These are phyloP conservation scores for Falcaria lacertinaria DNA, from an alignment of 2,888 invertebrate species.

Conservation along the genomic window DNA sequence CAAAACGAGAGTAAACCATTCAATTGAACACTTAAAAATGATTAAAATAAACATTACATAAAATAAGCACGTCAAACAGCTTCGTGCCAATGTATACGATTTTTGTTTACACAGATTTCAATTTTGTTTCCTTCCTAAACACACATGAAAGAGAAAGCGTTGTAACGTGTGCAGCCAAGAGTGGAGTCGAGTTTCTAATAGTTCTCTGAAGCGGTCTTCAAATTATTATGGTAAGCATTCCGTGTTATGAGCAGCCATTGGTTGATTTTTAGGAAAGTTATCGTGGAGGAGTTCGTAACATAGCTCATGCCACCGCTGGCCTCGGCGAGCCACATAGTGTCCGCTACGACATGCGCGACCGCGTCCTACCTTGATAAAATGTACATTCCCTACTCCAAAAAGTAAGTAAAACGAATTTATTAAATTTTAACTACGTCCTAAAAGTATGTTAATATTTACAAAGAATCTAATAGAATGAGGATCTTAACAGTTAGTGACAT, in stretches of 20 bases:
- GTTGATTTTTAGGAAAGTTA: slow-evolving; percentile 49
- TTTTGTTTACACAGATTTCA: slow-evolving; percentile 60
- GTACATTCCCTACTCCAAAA: slow-evolving; percentile 44
- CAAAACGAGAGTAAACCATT: slow-evolving; percentile 65
- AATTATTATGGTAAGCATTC: slow-evolving; percentile 73
- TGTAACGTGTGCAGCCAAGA: slow-evolving; percentile 76
- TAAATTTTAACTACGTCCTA: slow-evolving; percentile 62
- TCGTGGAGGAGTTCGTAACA: slow-evolving; percentile 45
- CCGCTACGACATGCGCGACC: slow-evolving; percentile 52
- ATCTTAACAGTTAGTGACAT: slow-evolving; percentile 73
- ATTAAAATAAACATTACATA: slow-evolving; percentile 68
- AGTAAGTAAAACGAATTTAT: slow-evolving; percentile 40
- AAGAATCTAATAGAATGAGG: slow-evolving; percentile 75
- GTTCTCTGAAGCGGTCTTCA: slow-evolving; percentile 71
- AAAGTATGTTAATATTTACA: slow-evolving; percentile 61
- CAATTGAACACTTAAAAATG: slow-evolving; percentile 68
- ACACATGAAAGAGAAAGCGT: slow-evolving; percentile 76
- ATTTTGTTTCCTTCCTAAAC: slow-evolving; percentile 67
- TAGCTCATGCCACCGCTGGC: slow-evolving; percentile 49
- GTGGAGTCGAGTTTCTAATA: slow-evolving; percentile 76
- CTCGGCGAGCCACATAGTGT: slow-evolving; percentile 34
- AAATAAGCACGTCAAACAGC: slow-evolving; percentile 79
- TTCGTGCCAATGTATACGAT: slow-evolving; percentile 73
- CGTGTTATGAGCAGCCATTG: slow-evolving; percentile 75
- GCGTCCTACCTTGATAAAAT: slow-evolving; percentile 42